A percentile compares a stretch with the other conserved stretches of the same genome.
phyloP scores from a whole-genome alignment of 2,113 vertebrate species.

The Dipodomys stephensi region DNA sequence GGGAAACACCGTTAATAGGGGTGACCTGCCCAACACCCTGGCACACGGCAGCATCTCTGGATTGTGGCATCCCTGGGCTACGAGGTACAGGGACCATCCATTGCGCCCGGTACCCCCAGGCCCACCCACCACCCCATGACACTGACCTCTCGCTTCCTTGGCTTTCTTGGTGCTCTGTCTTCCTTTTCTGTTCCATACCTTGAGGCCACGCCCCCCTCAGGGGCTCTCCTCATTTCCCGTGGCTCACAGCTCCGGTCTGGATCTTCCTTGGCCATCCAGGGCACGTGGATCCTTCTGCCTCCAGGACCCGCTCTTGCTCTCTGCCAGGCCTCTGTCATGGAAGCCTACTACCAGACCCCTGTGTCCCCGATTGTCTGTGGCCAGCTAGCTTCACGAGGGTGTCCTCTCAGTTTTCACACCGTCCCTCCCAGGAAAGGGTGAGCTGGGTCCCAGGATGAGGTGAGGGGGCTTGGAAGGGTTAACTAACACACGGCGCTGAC shows the following conservation, averaged over 20 bases:
- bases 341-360: background rate
- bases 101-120: too few relatives aligned
- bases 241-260: background rate
- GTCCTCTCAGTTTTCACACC: background rate
- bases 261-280: background rate
- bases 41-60: too few relatives aligned
- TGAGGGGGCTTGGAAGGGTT: too few relatives aligned
- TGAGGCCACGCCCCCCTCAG: background rate
- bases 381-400: background rate
- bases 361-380: too few relatives aligned
- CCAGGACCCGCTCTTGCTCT: background rate
- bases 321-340: background rate
- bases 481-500: too few relatives aligned
- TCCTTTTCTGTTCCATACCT: background rate
- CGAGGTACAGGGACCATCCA: too few relatives aligned
- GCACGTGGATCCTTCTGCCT: background rate
- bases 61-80: too few relatives aligned
- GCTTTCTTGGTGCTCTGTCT: background rate
- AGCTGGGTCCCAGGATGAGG: too few relatives aligned
- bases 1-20: too few relatives aligned
- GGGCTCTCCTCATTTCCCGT: background rate
- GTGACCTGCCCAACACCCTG: too few relatives aligned
- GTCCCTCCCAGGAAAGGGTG: too few relatives aligned
- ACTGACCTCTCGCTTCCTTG: background rate
- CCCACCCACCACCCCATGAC: too few relatives aligned